Conservation (phyloP, 2,797 vertebrate species). For the Cichlasoma orientale region DNA sequence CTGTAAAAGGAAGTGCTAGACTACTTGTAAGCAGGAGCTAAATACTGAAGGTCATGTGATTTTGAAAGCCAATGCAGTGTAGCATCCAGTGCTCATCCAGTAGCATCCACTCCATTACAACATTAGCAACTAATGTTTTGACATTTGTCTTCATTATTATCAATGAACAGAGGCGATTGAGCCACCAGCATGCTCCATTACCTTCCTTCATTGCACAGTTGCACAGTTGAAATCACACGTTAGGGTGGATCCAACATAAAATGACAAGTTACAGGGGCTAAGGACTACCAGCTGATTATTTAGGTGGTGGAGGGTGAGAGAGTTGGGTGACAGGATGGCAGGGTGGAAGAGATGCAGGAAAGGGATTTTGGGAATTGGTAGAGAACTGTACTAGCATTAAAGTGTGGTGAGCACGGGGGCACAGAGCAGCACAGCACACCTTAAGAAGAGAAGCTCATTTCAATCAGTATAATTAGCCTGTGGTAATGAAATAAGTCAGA, state of each 20-base stretch:
- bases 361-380: constrained; percentile 59
- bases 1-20: constrained; percentile 15
- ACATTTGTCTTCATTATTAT: constrained; percentile 90
- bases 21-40: constrained; percentile 35
- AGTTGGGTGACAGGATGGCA: constrained; percentile 26
- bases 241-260: constrained; percentile 82
- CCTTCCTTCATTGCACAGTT: constrained; percentile 81
- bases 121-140: constrained; percentile 85
- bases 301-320: constrained; percentile 56
- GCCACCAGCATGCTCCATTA: constrained; percentile 85
- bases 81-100: constrained; percentile 67
- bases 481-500: constrained; percentile 87
- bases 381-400: constrained; percentile 68
- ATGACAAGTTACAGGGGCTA: constrained; percentile 79
- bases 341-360: constrained; percentile 44
- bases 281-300: constrained; percentile 77
- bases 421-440: constrained; percentile 71
- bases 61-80: constrained; percentile 72
- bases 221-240: constrained; percentile 85
- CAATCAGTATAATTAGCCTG: constrained; percentile 86
- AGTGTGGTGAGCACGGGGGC: constrained; percentile 55
- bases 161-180: constrained; percentile 85
- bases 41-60: constrained; percentile 77
- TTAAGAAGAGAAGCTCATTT: constrained; percentile 84
- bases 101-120: constrained; percentile 81